Evolutionary conservation across 2,113 vertebrate species (phyloP), one percentile per base, ranked within the genome.

Genomic region (Thunnus maccoyii): DNA sequence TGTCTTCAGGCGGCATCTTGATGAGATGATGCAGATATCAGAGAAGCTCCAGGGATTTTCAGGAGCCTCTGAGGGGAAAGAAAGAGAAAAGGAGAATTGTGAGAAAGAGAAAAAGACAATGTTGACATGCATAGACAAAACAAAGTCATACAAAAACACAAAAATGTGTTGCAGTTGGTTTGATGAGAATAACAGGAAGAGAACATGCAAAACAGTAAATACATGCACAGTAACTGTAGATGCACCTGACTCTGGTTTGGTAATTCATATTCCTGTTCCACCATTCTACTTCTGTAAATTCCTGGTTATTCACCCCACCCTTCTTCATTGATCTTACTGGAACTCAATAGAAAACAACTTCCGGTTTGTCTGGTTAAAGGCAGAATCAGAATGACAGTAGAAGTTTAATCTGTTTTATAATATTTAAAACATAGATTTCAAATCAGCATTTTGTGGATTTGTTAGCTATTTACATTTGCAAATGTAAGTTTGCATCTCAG

Each of bases 51-150:
- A 3, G 80, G 69, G 78, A 66, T 12, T 20, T 74, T 10, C 66
- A 77, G 17, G 27, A 17, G n/a, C 6, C 44, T 57, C 58, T 9
- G 48, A 41, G 27, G 15, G 52, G 20, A 74, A 47, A 76, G 13
- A 41, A 62, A 55, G 63, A 27, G 47, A 87, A 91, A 44, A 77
- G 16, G 79, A 91, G 77, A 90, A 65, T 30, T 65, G 85, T 92
- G 92, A 74, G 90, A 90, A 82, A 63, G 48, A 36, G 3, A 9
- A 25, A 11, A 62, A 50, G 22, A 62, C 61, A 54, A 10, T 10
- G 18, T 9, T 65, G 41, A 66, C 50, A 60, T n/a, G 47, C 47
- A 60, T n/a, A 27, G n/a, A 55, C 25, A 51, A 50, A 74, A 66
- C 58, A 57, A 17, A 10, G 17, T 61, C 36, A 68, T 22, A 7